A percentile compares a stretch with the other conserved stretches of the same genome.
Evolutionary conservation across 2,797 vertebrate genomes (phyloP).

Genomic region (Hozukius guyotensis): DNA sequence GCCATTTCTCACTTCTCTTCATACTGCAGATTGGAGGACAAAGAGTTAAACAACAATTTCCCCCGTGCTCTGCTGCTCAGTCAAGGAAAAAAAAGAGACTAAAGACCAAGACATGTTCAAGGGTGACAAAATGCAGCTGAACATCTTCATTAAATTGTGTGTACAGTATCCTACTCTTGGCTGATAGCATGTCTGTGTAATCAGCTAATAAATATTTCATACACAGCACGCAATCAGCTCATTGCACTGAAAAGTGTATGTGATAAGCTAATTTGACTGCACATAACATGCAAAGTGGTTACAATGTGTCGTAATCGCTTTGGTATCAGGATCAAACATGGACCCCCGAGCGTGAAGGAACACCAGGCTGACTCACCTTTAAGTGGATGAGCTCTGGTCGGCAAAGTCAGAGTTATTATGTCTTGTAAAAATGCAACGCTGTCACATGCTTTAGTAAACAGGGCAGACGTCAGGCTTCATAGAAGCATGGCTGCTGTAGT

Average conservation of each 20-base stretch:
- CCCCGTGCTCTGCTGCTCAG: slow-evolving; percentile 38
- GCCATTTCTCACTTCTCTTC: slow-evolving; percentile 10
- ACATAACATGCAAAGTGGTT: slow-evolving; percentile 18
- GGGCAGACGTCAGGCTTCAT: slow-evolving; percentile 51
- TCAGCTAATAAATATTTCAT: slow-evolving; percentile 43
- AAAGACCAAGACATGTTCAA: slow-evolving; percentile 29
- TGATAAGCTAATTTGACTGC: slow-evolving; percentile 18
- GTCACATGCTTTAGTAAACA: slow-evolving; percentile 62
- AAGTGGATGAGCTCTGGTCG: slow-evolving; percentile 19
- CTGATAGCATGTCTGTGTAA: slow-evolving; percentile 26
- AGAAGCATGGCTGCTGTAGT: slow-evolving; percentile 34
- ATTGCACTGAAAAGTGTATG: neutral
- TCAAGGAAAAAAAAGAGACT: slow-evolving; percentile 37
- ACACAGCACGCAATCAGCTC: slow-evolving; percentile 18
- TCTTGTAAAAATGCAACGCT: slow-evolving; percentile 43
- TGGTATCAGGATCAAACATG: neutral
- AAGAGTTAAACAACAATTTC: slow-evolving; percentile 36
- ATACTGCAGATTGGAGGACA: slow-evolving; percentile 11
- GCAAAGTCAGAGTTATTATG: slow-evolving; percentile 41
- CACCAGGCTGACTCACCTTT: slow-evolving; percentile 15
- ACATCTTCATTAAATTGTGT: slow-evolving; percentile 22
- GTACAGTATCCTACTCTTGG: neutral
- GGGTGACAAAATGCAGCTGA: slow-evolving; percentile 25
- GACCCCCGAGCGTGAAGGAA: neutral
- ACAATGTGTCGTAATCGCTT: slow-evolving; percentile 16